Base-by-base conservation (phyloP, 2,797 vertebrate genomes). In the Centroberyx gerrardi region DNA sequence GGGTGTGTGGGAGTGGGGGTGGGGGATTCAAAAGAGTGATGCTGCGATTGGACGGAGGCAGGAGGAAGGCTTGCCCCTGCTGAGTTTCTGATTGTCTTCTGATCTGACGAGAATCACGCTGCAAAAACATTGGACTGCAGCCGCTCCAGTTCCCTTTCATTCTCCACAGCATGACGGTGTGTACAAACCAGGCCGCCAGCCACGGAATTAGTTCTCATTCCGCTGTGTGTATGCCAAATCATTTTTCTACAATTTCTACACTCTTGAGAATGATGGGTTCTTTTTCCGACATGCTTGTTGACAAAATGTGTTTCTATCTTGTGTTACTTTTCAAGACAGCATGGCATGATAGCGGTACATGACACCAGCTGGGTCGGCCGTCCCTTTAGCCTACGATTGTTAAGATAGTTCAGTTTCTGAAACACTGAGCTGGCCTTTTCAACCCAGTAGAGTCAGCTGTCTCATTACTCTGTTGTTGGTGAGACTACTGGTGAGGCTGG, bases 21-120 rank as follows among this genome's bases (percentile, higher is more conserved):
- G 28, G 49, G 71, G 60, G 52, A 79, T 68, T 83, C 69, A 90
- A 72, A 72, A 68, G 33, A 66, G 58, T 2, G 31, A 52, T 31
- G 14, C 48, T 64, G 67, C 72, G 76, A 68, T 68, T 81, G 78
- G 76, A 79, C 80, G 36, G 65, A 62, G 68, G 79, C 31, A 28
- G 62, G 68, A 76, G 66, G 60, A 75, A 44, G 52, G 56, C 9
- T 68, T 51, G 67, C 68, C 60, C 62, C 53, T 38, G 62, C 49
- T 52, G 53, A 65, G 66, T 42, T 66, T 71, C 49, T 78, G 74
- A 88, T 86, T 71, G 80, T 80, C 18, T 48, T 82, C 51, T 66
- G 71, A 80, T 64, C 58, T 76, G 8, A 74, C 65, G 40, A 53
- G 62, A 69, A 77, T 73, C 60, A 52, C 73, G 71, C 13, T 12